Base-by-base conservation (phyloP, 2,888 invertebrate genomes). In the Lamellibrachia satsuma region DNA sequence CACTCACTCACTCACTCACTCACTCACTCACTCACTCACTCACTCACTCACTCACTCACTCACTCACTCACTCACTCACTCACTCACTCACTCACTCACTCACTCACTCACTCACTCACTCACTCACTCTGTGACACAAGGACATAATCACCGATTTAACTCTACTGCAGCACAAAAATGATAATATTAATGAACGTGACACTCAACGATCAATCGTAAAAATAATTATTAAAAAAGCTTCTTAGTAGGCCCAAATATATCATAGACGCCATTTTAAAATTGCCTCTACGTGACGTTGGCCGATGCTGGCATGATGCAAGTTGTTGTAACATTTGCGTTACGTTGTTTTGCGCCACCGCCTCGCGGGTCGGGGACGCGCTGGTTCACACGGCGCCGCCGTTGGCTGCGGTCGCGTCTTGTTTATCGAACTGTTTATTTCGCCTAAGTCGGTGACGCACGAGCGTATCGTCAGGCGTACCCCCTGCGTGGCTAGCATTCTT, bases 41-140 rank as follows among this genome's bases (percentile, higher is more conserved):
- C 92, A 22, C 57, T 90, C 92, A 57, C 91, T 92, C 92, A 90
- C 92, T 60, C 93, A 91, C 92, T 92, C 91, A 52, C 92, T 93
- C 92, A 90, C 92, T 90, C 91, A 55, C 90, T 93, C 93, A 52
- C 92, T 93, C 93, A 75, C 93, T 93, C 93, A 90, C 92, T 92
- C 93, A 90, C 93, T 93, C 93, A 90, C 93, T 93, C 93, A 52
- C 92, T 93, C 93, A 52, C 91, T 93, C 93, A 52, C 75, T 93
- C 93, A 22, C 93, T 90, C 93, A 52, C 91, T 52, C 90, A 90
- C n/a, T n/a, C n/a, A n/a, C n/a, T n/a, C n/a, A n/a, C n/a, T 90
- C 90, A 90, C 90, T 90, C 90, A 90, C 90, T 90, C 1, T 1
- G 22, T 90, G 22, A 90, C 90, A 22, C 1, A 90, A 15, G 15